Base-by-base conservation (phyloP, 2,888 invertebrate species). In the Cetonia aurata region DNA sequence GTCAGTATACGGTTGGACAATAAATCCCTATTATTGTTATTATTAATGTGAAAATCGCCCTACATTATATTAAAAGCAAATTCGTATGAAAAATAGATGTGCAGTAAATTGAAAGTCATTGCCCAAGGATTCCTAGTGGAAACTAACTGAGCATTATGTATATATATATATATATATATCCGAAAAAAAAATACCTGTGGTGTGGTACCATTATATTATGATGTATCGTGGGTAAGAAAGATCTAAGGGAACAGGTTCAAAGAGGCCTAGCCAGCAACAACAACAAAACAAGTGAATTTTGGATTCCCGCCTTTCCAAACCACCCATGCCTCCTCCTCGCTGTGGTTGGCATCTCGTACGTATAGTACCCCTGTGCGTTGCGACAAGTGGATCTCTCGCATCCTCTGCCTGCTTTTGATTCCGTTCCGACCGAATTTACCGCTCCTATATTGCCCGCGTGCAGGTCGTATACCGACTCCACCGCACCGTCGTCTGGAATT, bases 231-330 rank as follows among this genome's bases (percentile, higher is more conserved):
- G 60, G 48, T 60, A 44, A 25, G 31, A 60, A 44, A 60, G 25
- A 25, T 50, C 50, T 60, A 10, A 13, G 46, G 19, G 59, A 60
- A 60, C 60, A 60, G 60, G 60, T 60, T 60, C 31, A 48, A 31
- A 48, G 31, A 46, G 60, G 15, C 48, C 46, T 25, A 25, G 25
- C 25, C 25, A 25, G 25, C 25, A 25, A 9, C 6, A 31, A 17
- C 48, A 60, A 56, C 56, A 56, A 56, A 60, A 46, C 59, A 60
- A 60, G 60, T 60, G 60, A 60, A 60, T 60, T 60, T 60, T 60
- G 60, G 60, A 60, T 48, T 60, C 60, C 60, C 60, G 60, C 60
- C 60, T 60, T 60, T 12, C 12, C 25, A 6, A 60, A 60, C 60
- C 60, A 60, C 60, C 60, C 57, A 59, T 59, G 42, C 57, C n/a